Evolutionary conservation across 2,888 invertebrate genomes (phyloP), one percentile per base, ranked within the genome.

Genomic region (Noctua pronuba): DNA sequence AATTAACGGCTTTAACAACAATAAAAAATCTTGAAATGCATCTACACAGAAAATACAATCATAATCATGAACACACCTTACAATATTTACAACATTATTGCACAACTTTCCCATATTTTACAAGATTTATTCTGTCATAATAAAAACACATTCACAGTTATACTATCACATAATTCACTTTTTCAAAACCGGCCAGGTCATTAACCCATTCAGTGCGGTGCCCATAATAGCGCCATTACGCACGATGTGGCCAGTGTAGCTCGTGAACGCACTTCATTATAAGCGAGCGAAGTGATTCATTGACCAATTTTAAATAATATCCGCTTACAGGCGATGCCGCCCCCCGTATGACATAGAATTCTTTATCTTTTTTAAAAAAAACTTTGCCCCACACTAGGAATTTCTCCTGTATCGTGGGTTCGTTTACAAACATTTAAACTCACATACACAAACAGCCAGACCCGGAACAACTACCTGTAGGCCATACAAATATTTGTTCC

Each of bases 171-270:
- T 52, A 58, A 60, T 52, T 79, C 31, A n/a, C 35, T 84, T 79
- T 81, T 67, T 73, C 41, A 72, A 52, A 79, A 79, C 44, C 41
- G 28, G 7, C 41, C 68, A 4, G 65, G 41, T 58, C 67, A 82
- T 60, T 74, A 74, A 60, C 31, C 79, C 58, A 69, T 69, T 85
- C 60, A 74, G 52, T 73, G 52, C 31, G 38, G 31, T 60, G 60
- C 68, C 60, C 68, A 74, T 66, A 80, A 82, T 73, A 60, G 85
- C 69, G 38, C 49, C 31, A 84, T 85, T 82, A 85, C 55, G 35
- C 35, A 66, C 46, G 75, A 75, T 58, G 62, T 66, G 66, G 60
- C 69, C 55, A 67, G 81, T 82, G 66, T 44, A 62, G 35, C 60
- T 55, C 55, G 31, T 70, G 70, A 58, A 52, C 62, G 75, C 75